These are phyloP conservation scores for Euthynnus affinis DNA, from an alignment of 2,797 vertebrate species.

Conservation along the genomic window DNA sequence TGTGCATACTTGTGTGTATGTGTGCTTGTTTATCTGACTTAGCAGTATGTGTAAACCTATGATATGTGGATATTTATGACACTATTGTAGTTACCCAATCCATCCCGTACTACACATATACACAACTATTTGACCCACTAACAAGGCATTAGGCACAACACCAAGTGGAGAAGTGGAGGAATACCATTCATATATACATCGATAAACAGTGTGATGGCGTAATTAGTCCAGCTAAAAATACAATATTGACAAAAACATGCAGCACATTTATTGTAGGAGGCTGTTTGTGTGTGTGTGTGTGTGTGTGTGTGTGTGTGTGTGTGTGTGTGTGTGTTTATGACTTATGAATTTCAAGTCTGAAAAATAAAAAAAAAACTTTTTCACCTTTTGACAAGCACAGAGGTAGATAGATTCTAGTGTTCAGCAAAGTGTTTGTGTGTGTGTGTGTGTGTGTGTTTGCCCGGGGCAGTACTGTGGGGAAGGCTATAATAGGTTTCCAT, in stretches of 20 bases:
- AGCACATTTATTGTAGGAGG: not conserved
- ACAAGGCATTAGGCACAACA: not conserved
- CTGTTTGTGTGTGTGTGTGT: too few species aligned
- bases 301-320: too few species aligned
- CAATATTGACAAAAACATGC: not conserved
- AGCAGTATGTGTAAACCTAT: not conserved
- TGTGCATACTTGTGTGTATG: constrained; percentile 10
- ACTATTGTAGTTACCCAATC: constrained; percentile 3
- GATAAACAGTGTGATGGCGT: not conserved
- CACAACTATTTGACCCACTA: not conserved
- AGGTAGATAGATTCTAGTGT: constrained; percentile 17
- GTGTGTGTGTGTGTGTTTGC: constrained; percentile 37
- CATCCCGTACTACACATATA: not conserved
- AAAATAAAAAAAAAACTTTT: constrained; percentile 33
- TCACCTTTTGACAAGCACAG: constrained; percentile 12
- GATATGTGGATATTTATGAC: constrained; percentile 27
- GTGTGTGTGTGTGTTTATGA: constrained; percentile 4
- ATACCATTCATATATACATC: not conserved
- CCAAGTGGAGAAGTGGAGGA: not conserved
- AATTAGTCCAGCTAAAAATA: constrained; percentile 6
- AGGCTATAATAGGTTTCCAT: constrained; percentile 66
- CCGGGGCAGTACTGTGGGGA: constrained; percentile 62
- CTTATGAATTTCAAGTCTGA: constrained; percentile 15
- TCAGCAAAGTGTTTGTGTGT: constrained; percentile 15
- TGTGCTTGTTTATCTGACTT: constrained; percentile 30